Evolutionary conservation across 2,888 invertebrate species (phyloP), one percentile per base, ranked within the genome.

Genomic region (Tethea ocularis): DNA sequence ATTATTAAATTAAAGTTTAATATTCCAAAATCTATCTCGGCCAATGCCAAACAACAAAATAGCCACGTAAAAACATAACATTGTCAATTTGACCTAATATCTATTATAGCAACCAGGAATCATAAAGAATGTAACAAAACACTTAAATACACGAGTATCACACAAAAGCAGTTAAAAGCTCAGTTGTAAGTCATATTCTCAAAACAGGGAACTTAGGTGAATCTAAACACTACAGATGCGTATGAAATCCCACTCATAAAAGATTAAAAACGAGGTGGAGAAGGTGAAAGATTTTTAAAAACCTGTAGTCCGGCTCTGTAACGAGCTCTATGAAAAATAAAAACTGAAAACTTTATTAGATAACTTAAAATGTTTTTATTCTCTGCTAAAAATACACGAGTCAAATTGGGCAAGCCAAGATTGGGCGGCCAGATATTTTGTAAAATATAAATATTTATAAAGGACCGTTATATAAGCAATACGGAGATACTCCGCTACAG

Each of bases 231-330:
- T 20, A 46, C 7, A 10, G 20, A 46, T 7, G 20, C 20, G 46
- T 46, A 20, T 1, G 46, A 46, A 60, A 62, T 66, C 62, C 57
- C 62, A 71, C 62, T 64, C 46, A 33, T 51, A 56, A 59, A 54
- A 66, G 63, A 69, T 71, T 66, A 62, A 64, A 65, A 64, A 65
- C 54, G 58, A 63, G 61, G 66, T 59, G 61, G 60, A 63, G 58
- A 7, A 57, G 56, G 20, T 20, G 20, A 46, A 46, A 20, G 2
- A 10, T 20, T 10, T 1, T 46, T 20, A n/a, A 46, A n/a, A 17
- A 2, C n/a, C 13, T 33, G 33, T 33, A 11, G 33, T 33, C 8
- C 15, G 15, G 13, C 36, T 5, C 2, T 5, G 15, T 36, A n/a
- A n/a, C n/a, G 36, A 33, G 33, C 10, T 33, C 11, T 36, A 15